Conservation (phyloP, 2,113 vertebrate genomes). For the Psammodynastes pulverulentus region DNA sequence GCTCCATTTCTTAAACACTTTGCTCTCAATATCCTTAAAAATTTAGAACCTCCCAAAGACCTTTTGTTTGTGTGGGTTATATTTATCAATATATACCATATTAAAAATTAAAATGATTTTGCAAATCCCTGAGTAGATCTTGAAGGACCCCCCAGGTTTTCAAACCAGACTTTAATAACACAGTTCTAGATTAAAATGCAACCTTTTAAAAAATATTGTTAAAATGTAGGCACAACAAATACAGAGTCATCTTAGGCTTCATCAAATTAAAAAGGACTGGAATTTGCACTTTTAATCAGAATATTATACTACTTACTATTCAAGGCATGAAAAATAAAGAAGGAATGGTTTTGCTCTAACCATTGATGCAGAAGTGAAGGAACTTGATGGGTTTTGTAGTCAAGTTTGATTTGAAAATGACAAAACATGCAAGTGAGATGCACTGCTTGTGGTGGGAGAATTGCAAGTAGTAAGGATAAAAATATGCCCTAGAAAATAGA, state of each 20-base stretch:
- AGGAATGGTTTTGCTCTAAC: background rate
- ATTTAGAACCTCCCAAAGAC: background rate
- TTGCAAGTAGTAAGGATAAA: background rate
- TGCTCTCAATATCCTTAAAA: constrained; percentile 14
- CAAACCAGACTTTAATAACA: background rate
- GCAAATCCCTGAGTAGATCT: background rate
- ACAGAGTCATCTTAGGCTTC: background rate
- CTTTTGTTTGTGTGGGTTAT: too few species aligned
- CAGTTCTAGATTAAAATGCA: background rate
- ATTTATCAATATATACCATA: background rate
- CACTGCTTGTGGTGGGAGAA: background rate
- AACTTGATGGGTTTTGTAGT: background rate
- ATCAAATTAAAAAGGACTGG: background rate
- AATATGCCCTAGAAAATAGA: background rate
- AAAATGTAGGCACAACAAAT: background rate
- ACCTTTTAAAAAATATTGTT: background rate
- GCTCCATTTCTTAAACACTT: background rate
- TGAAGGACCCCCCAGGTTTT: background rate
- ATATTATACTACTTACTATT: background rate
- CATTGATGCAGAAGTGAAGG: background rate
- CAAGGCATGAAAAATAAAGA: background rate
- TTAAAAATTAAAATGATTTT: background rate
- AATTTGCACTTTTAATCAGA: background rate
- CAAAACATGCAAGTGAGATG: background rate
- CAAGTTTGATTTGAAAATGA: background rate